These are phyloP conservation scores for Tachina grossa DNA, from an alignment of 2,888 invertebrate genomes.

Conservation along the genomic window DNA sequence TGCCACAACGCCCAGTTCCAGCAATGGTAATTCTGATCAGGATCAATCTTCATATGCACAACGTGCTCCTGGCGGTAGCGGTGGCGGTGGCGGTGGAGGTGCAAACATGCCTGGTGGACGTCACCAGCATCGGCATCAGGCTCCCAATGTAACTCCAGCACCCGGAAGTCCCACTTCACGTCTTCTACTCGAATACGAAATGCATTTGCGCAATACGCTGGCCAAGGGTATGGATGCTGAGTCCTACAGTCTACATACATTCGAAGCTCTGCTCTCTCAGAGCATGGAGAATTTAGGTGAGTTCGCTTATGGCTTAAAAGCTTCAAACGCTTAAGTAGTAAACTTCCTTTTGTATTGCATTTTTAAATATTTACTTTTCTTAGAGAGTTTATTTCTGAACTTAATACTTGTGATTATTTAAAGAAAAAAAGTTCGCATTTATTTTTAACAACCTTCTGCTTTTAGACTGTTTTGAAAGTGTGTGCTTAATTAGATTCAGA, in stretches of 20 bases:
- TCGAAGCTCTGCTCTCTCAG: constrained; percentile 95
- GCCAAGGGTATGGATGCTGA: constrained; percentile 98
- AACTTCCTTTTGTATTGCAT: constrained; percentile 42
- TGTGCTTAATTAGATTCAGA: constrained; percentile 24
- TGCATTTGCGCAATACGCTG: constrained; percentile 95
- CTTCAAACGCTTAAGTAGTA: constrained; percentile 44
- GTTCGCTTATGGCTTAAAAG: constrained; percentile 50
- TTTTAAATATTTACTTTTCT: constrained; percentile 25
- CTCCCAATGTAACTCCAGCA: constrained; percentile 88
- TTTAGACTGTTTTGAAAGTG: not conserved
- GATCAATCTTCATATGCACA: constrained; percentile 88
- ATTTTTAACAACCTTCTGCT: not conserved
- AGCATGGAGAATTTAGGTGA: constrained; percentile 97
- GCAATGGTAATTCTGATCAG: constrained; percentile 95
- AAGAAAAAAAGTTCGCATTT: constrained; percentile 9
- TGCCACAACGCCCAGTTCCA: constrained; percentile 96
- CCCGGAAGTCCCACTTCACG: constrained; percentile 93
- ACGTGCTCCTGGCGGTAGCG: constrained; percentile 77
- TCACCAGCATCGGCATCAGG: constrained; percentile 87
- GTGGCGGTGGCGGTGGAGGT: constrained; percentile 76
- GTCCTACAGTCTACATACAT: constrained; percentile 96
- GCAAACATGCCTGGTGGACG: constrained; percentile 75
- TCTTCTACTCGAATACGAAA: constrained; percentile 94
- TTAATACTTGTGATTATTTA: constrained; percentile 2
- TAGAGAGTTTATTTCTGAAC: constrained; percentile 23